Evolutionary conservation across 1,140 invertebrate genomes (phyloP).

Genomic region (Drosophila seguyi): DNA sequence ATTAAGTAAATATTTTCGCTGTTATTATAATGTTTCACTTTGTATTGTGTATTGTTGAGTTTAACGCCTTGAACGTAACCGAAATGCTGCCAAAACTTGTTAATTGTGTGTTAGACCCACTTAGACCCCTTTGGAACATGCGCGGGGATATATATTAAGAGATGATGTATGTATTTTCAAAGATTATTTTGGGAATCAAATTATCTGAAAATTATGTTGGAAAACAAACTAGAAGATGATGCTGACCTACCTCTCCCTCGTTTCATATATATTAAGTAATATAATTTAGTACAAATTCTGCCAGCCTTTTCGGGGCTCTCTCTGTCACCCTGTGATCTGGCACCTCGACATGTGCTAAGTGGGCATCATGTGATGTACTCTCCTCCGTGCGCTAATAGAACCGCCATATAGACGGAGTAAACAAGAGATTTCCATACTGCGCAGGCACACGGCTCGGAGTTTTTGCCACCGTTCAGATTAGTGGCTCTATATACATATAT

Average conservation of each 20-base stretch:
- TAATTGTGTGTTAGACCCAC: conserved; percentile 56
- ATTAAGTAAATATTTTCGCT: conserved; percentile 53
- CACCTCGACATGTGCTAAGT: conserved; percentile 66
- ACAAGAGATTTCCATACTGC: conserved; percentile 37
- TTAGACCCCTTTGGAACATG: conserved; percentile 26
- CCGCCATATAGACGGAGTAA: conserved; percentile 42
- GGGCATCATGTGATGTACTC: conserved; percentile 61
- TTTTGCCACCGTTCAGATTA: conserved; percentile 33
- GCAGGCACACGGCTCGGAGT: conserved; percentile 24
- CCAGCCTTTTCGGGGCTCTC: neutral
- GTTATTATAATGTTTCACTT: conserved; percentile 33
- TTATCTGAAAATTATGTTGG: neutral
- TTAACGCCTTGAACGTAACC: conserved; percentile 59
- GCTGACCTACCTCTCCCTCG: conserved; percentile 32
- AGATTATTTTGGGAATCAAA: conserved; percentile 4
- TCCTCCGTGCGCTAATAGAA: conserved; percentile 38
- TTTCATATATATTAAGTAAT: neutral
- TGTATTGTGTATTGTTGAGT: conserved; percentile 53
- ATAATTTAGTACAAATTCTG: neutral
- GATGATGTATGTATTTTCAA: conserved; percentile 39
- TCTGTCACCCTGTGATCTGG: conserved; percentile 40
- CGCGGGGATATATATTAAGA: conserved; percentile 13
- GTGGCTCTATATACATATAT: conserved; percentile 6
- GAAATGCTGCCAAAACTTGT: conserved; percentile 38
- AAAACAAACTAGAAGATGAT: neutral